phyloP scores from a whole-genome alignment of 1,140 invertebrate species.

The Eulimnadia texana region DNA sequence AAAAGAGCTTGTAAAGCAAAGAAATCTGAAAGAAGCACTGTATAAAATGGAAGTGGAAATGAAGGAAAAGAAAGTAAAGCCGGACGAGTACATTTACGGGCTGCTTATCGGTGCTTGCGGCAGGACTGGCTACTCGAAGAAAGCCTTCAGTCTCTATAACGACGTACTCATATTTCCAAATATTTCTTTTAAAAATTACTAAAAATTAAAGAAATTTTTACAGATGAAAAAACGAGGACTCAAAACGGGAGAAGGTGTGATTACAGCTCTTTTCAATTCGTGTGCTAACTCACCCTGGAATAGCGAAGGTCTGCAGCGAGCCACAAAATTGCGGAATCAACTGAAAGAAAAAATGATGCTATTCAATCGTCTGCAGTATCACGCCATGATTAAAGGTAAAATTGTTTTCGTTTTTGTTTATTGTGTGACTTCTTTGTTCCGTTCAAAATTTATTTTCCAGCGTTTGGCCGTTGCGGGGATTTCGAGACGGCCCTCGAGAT shows the following conservation, averaged over 20 bases:
- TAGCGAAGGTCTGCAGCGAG: slow-evolving; percentile 44
- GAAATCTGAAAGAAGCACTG: slow-evolving; percentile 45
- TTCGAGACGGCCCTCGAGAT: slow-evolving; percentile 56
- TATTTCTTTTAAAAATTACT: slow-evolving; percentile 1
- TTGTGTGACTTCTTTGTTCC: slow-evolving; percentile 10
- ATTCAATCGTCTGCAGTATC: slow-evolving; percentile 62
- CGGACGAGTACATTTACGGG: slow-evolving; percentile 60
- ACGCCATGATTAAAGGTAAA: slow-evolving; percentile 66
- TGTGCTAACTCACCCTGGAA: slow-evolving; percentile 61
- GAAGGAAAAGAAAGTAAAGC: slow-evolving; percentile 59
- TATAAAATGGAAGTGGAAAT: slow-evolving; percentile 55
- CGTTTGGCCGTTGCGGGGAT: slow-evolving; percentile 67
- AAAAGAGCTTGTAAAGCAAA: slow-evolving; percentile 42
- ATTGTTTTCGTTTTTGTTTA: slow-evolving; percentile 5
- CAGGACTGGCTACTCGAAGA: slow-evolving; percentile 60
- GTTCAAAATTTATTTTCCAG: slow-evolving; percentile 26
- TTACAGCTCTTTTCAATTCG: slow-evolving; percentile 73
- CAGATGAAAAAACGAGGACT: slow-evolving; percentile 59
- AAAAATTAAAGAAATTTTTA: slow-evolving; percentile 15
- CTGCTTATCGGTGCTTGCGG: slow-evolving; percentile 65
- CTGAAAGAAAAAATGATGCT: slow-evolving; percentile 50
- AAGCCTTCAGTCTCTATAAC: slow-evolving; percentile 66
- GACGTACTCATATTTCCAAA: slow-evolving; percentile 28
- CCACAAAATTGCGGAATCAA: slow-evolving; percentile 43
- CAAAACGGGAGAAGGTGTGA: slow-evolving; percentile 47